Evolutionary conservation across 2,797 vertebrate species (phyloP).

Genomic region (Balearica regulorum): DNA sequence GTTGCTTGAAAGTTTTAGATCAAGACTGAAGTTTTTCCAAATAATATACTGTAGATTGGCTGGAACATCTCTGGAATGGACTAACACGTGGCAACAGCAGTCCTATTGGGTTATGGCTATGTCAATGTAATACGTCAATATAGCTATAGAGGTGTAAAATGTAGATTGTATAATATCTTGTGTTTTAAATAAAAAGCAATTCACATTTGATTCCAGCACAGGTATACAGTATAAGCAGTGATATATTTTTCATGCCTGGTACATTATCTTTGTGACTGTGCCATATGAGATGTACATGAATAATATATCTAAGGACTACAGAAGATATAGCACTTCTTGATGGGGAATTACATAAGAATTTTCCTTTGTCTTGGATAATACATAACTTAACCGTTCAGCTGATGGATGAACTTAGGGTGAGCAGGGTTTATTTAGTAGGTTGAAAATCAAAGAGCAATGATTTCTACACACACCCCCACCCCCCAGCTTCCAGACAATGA

Average conservation of each 20-base stretch:
- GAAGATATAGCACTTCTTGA: neutral
- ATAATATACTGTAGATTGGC: neutral
- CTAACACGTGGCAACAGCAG: neutral
- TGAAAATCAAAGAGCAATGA: slow-evolving; percentile 34
- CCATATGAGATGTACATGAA: neutral
- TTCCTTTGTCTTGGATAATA: neutral
- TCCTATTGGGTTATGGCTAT: neutral
- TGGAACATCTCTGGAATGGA: neutral
- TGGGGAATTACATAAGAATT: neutral
- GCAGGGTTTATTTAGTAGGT: neutral
- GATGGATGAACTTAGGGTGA: slow-evolving; percentile 40
- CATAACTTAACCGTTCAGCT: slow-evolving; percentile 12
- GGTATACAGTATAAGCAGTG: neutral
- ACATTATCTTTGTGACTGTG: neutral
- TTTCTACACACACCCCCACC: neutral
- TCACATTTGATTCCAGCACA: neutral
- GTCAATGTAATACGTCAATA: neutral
- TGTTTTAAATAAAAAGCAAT: neutral
- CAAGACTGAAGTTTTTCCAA: neutral
- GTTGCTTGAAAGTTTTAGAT: neutral
- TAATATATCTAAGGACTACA: neutral
- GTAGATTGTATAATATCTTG: neutral
- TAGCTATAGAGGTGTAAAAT: neutral
- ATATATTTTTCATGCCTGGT: neutral
- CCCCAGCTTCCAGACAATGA: neutral